Percentiles rank a stretch among this genome's conserved stretches.
Conservation (phyloP, 2,113 vertebrate genomes). For the Scartelaos histophorus region DNA sequence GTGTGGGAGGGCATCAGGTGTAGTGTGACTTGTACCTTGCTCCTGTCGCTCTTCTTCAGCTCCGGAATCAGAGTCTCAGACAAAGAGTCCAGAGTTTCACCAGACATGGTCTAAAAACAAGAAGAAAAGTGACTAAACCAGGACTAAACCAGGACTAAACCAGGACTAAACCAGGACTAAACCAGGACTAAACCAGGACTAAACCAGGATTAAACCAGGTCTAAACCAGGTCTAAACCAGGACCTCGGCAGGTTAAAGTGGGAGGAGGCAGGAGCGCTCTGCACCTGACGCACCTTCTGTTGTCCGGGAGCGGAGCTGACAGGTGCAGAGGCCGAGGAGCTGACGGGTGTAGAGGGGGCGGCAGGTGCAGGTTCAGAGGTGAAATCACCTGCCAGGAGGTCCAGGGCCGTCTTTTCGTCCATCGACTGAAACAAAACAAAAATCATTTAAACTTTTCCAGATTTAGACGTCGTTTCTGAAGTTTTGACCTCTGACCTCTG, state of each 20-base stretch:
- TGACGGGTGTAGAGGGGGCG: neutral
- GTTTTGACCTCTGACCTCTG: constrained; percentile 56
- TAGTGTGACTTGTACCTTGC: neutral
- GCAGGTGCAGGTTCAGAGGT: neutral
- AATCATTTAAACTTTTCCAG: neutral
- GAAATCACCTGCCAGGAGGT: neutral
- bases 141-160: no score
- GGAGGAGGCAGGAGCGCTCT: no score
- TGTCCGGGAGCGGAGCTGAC: neutral
- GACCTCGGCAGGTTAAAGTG: no score
- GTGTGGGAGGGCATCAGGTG: no score
- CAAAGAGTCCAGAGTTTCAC: neutral
- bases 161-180: no score
- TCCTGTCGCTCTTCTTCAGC: neutral
- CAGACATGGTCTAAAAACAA: neutral
- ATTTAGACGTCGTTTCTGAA: neutral
- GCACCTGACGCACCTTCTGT: neutral
- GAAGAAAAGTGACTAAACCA: neutral
- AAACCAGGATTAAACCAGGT: no score
- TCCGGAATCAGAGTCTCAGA: neutral
- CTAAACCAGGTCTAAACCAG: no score
- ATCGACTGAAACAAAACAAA: neutral
- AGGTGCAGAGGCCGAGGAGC: neutral
- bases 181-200: no score
- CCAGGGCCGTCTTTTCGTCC: neutral